Conservation (phyloP, 2,888 invertebrate genomes). For the Spatulosminthurus flaviceps region DNA sequence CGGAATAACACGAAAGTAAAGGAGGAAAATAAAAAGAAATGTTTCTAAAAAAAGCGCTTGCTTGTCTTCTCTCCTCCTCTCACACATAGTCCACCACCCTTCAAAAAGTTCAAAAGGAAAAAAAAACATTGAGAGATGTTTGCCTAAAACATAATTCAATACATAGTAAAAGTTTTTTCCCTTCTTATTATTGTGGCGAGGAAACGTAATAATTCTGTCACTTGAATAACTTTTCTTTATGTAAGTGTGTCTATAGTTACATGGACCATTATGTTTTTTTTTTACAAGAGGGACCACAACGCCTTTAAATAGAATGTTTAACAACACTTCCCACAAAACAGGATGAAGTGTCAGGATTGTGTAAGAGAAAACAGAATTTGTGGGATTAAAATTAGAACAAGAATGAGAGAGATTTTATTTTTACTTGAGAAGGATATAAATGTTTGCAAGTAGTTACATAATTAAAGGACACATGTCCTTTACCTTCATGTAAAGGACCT, state of each 20-base stretch:
- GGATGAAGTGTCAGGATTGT: neutral
- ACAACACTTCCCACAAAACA: neutral
- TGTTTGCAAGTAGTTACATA: too few relatives aligned
- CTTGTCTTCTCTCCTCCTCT: too few relatives aligned
- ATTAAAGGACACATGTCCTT: too few relatives aligned
- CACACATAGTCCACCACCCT: neutral
- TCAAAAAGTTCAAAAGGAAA: neutral
- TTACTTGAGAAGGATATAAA: too few relatives aligned
- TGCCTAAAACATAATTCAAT: neutral
- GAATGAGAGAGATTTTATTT: neutral
- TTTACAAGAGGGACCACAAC: too few relatives aligned
- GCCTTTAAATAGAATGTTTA: neutral
- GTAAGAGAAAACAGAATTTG: neutral
- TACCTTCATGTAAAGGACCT: too few relatives aligned
- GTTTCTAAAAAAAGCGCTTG: neutral
- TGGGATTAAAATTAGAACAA: slow-evolving; percentile 8
- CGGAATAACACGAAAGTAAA: neutral
- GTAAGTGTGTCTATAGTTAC: too few relatives aligned
- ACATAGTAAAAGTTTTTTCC: neutral
- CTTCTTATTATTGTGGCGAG: neutral
- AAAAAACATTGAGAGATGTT: neutral
- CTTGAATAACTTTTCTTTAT: neutral
- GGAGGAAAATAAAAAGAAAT: neutral
- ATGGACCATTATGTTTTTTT: too few relatives aligned
- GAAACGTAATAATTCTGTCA: slow-evolving; percentile 5